phyloP scores from a whole-genome alignment of 2,113 vertebrate genomes.

The Hippocampus barbouri region DNA sequence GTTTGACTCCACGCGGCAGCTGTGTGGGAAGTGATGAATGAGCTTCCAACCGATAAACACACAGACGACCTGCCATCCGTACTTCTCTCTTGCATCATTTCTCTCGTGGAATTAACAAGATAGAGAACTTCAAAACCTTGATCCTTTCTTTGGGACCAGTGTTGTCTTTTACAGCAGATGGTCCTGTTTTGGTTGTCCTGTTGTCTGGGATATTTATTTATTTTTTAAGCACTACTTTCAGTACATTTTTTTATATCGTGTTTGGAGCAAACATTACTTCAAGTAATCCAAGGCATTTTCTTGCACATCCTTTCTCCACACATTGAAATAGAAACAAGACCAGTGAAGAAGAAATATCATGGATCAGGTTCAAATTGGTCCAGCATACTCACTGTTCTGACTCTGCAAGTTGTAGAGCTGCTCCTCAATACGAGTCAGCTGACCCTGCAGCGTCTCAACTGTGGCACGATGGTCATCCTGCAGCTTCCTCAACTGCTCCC shows the following conservation, averaged over 20 bases:
- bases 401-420: slow-evolving; percentile 87
- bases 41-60: slow-evolving; percentile 40
- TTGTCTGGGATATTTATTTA: neutral
- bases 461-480: slow-evolving; percentile 92
- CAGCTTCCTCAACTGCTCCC: slow-evolving; percentile 85
- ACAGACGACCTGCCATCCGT: slow-evolving; percentile 16
- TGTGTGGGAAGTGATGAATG: slow-evolving; percentile 71
- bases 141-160: slow-evolving; percentile 11
- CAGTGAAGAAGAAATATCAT: neutral
- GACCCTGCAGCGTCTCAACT: slow-evolving; percentile 87
- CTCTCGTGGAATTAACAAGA: slow-evolving; percentile 28
- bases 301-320: too few relatives aligned
- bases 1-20: slow-evolving; percentile 55
- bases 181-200: neutral
- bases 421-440: slow-evolving; percentile 82
- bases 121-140: slow-evolving; percentile 24
- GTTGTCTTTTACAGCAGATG: neutral
- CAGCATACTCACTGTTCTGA: slow-evolving; percentile 74
- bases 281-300: too few relatives aligned
- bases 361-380: neutral
- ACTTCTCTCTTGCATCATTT: slow-evolving; percentile 19
- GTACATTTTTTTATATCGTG: neutral
- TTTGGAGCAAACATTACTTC: too few relatives aligned
- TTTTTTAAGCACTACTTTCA: neutral
- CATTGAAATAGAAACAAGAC: neutral